These are phyloP conservation scores for Halcyon smyrnensis DNA, from an alignment of 2,797 vertebrate species.

Conservation along the genomic window DNA sequence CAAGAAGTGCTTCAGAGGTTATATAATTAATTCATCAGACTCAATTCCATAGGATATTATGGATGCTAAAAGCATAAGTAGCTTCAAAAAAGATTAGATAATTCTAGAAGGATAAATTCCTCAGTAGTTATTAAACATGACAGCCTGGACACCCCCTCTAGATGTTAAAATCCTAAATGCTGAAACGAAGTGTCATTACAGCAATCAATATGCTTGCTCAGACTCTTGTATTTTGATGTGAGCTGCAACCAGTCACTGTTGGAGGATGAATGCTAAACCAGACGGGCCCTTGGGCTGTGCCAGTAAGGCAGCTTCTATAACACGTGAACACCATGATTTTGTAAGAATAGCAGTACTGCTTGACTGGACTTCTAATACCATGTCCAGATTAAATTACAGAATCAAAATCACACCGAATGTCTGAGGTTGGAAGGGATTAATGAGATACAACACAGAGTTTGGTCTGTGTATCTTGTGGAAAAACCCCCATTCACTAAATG, in stretches of 20 bases:
- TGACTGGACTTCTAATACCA: neutral
- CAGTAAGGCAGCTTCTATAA: neutral
- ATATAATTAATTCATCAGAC: constrained; percentile 12
- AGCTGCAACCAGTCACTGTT: neutral
- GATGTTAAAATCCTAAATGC: neutral
- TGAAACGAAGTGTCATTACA: neutral
- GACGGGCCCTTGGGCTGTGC: accelerated
- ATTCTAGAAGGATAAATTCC: neutral
- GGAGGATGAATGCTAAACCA: neutral
- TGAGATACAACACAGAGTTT: neutral
- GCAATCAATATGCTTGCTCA: neutral
- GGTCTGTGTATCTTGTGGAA: neutral
- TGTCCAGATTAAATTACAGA: neutral
- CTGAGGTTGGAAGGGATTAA: neutral
- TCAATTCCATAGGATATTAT: neutral
- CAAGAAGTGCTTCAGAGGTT: neutral
- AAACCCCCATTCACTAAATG: neutral
- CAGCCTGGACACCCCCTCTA: neutral
- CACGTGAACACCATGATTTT: neutral
- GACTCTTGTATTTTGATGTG: neutral
- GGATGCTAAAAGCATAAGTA: neutral
- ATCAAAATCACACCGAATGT: neutral
- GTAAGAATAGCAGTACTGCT: accelerated
- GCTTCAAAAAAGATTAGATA: constrained; percentile 28
- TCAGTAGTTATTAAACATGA: constrained; percentile 4